Base-by-base conservation (phyloP, 1,140 invertebrate genomes). In the Tetragonula clypearis region DNA sequence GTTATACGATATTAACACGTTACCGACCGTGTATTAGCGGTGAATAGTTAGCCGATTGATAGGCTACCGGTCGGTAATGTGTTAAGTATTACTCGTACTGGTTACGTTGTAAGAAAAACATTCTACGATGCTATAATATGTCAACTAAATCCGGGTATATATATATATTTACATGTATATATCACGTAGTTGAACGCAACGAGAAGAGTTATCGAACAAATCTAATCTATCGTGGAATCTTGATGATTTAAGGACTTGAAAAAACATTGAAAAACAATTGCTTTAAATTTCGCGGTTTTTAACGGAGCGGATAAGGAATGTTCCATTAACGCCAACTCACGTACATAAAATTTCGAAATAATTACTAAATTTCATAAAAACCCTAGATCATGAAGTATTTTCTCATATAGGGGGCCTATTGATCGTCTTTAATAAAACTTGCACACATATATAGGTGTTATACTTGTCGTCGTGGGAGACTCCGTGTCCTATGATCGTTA, bases 361-460 rank as follows among this genome's bases (percentile, higher is more conserved):
- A 62, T 12, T 23, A 62, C 23, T 62, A 12, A 23, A n/a, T n/a
- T n/a, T 12, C 1, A 69, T 73, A 76, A 83, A 68, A 49, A 68
- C 74, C 62, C 81, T 83, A 77, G 49, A 53, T 78, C 58, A 11
- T 35, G 60, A 49, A 6, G 15, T 26, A 60, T 49, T 53, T 58
- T 30, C 1, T 2, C 15, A 6, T 14, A 53, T 72, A 84, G 82
- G n/a, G 58, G 76, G 66, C 76, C 68, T 84, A 84, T 84, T 41
- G 82, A 84, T 84, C 82, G 82, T 26, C 49, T 35, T n/a, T 14
- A 12, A 12, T 35, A 62, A 17, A 41, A 53, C 17, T 21, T 55
- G 14, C 17, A n/a, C 1, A 12, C 9, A 49, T 15, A 21, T 55
- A 55, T 49, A 5, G 15, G 49, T 56, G 74, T 74, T 30, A n/a